A percentile compares a stretch with the other conserved stretches of the same genome.
Conservation (phyloP, 2,113 vertebrate species). For the Bufo gargarizans region DNA sequence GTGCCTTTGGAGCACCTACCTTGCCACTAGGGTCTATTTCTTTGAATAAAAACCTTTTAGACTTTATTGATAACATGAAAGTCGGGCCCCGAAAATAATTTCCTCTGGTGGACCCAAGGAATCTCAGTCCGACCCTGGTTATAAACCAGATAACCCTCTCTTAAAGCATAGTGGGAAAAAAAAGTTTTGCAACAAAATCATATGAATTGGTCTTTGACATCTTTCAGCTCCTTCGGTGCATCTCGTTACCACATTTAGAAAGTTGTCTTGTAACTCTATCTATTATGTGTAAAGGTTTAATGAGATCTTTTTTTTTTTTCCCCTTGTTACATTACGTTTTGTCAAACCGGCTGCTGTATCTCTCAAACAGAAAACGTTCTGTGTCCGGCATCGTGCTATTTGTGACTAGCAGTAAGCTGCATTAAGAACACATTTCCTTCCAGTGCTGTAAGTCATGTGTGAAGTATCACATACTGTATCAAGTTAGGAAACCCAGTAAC, state of each 20-base stretch:
- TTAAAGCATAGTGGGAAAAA: too few species aligned
- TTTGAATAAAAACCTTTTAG: too few species aligned
- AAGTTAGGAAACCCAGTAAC: constrained; percentile 61
- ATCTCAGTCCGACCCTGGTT: too few species aligned
- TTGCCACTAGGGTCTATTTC: too few species aligned
- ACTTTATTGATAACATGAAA: too few species aligned
- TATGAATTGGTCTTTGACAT: background rate
- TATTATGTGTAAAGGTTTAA: background rate
- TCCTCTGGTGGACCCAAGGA: too few species aligned
- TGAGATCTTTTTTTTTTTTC: background rate
- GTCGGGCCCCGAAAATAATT: too few species aligned
- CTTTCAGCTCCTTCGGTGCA: background rate
- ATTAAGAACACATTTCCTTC: constrained; percentile 41
- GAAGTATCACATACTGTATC: constrained; percentile 50
- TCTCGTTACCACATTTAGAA: background rate
- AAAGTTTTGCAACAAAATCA: background rate
- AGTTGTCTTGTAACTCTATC: background rate
- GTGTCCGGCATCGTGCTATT: background rate
- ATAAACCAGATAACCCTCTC: too few species aligned
- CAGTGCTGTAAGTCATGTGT: constrained; percentile 35
- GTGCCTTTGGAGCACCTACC: too few species aligned
- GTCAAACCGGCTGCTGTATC: background rate
- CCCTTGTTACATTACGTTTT: background rate
- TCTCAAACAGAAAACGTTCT: background rate
- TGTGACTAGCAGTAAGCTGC: constrained; percentile 2